These are phyloP conservation scores for Takifugu flavidus DNA, from an alignment of 2,113 vertebrate species.

Conservation along the genomic window DNA sequence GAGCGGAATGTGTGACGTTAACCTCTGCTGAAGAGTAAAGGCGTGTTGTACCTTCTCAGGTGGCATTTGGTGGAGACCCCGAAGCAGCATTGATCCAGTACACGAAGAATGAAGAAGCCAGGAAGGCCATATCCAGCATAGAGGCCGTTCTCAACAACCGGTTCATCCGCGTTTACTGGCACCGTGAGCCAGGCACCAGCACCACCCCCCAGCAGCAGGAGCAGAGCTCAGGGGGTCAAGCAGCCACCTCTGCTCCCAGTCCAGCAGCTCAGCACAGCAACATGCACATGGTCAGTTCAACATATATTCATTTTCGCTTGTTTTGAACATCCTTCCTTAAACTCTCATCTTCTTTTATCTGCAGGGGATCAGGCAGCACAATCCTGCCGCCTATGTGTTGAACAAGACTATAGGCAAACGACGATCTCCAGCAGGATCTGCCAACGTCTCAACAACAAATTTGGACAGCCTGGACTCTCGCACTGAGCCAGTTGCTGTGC, in stretches of 20 bases:
- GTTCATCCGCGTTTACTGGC: slow-evolving; percentile 95
- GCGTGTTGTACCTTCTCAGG: slow-evolving; percentile 66
- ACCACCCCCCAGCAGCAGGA: slow-evolving; percentile 61
- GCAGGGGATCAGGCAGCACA: slow-evolving; percentile 86
- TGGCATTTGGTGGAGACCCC: slow-evolving; percentile 91
- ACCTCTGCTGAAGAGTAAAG: not conserved
- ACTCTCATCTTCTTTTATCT: not conserved
- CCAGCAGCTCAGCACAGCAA: slow-evolving; percentile 58
- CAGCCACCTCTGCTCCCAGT: slow-evolving; percentile 33
- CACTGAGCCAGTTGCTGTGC: slow-evolving; percentile 79
- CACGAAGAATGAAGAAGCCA: slow-evolving; percentile 87
- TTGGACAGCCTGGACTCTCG: slow-evolving; percentile 70
- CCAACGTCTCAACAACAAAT: slow-evolving; percentile 45
- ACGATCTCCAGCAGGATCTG: slow-evolving; percentile 60
- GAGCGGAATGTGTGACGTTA: not conserved
- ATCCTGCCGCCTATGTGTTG: slow-evolving; percentile 85
- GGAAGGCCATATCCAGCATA: slow-evolving; percentile 90
- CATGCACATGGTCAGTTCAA: slow-evolving; percentile 68
- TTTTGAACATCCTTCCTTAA: not conserved
- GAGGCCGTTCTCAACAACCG: slow-evolving; percentile 95
- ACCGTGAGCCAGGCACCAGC: slow-evolving; percentile 80
- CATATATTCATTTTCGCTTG: not conserved
- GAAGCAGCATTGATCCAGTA: slow-evolving; percentile 95
- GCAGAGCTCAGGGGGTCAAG: slow-evolving; percentile 67
- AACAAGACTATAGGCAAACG: slow-evolving; percentile 89